Base-by-base conservation (phyloP, 1,140 invertebrate genomes). In the Streblospio benedicti region DNA sequence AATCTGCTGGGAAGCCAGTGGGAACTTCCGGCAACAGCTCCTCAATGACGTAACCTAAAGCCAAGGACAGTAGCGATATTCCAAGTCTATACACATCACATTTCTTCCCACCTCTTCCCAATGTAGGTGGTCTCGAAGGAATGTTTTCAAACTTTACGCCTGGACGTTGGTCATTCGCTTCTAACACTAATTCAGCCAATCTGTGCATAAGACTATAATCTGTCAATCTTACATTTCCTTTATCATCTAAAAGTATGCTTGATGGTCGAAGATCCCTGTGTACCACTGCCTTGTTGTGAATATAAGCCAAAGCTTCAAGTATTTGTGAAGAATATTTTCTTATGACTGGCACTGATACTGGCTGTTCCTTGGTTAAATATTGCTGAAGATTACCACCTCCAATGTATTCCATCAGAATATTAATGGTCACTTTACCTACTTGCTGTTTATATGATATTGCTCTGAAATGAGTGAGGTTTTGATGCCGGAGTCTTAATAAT, bases 281-380 rank as follows among this genome's bases (percentile, higher is more conserved):
- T 0, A 88, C 85, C 6, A 90, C 83, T 66, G 86, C 86, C 69
- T 89, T 89, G 45, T 83, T 78, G 69, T 91, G 89, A 14, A 91
- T 75, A 71, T 84, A 89, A 18, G 83, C 75, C 4, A 91, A 66
- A 1, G 85, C 85, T 49, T 82, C 79, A 0, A 90, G 70, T 23
- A 89, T 79, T 45, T 84, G 85, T 5, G 72, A 75, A 1, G 85
- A 81, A 61, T 87, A 82, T 71, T 83, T 79, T 14, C 84, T 81
- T 23, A 89, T 67, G 49, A 84, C 71, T 61, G 83, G 82, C 16
- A 85, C 50, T n/a, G 73, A 44, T 80, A 83, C 57, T 81, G 80
- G 70, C 80, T 80, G 67, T 80, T 80, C 62, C 68, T 79, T 31
- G 82, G 67, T 70, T 79, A 84, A 43, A 78, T 80, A 70, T 33